A percentile compares a stretch with the other conserved stretches of the same genome.
Evolutionary conservation across 2,797 vertebrate genomes (phyloP).

Genomic region (Nasua narica): DNA sequence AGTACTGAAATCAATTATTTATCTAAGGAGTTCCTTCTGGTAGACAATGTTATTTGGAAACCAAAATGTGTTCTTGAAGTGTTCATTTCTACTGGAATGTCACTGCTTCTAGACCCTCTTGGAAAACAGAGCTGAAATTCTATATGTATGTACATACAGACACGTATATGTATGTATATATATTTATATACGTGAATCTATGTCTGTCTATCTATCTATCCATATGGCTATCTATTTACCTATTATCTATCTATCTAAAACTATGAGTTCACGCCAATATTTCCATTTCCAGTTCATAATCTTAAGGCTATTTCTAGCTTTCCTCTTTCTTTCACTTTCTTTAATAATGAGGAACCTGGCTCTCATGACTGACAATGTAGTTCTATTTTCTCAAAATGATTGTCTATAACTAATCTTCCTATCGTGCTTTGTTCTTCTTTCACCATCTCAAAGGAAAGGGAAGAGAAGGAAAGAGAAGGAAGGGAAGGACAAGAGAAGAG

Average conservation of each 20-base stretch:
- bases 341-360: background rate
- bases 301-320: background rate
- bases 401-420: background rate
- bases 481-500: background rate
- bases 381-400: slow-evolving; percentile 26
- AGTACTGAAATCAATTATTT: background rate
- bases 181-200: background rate
- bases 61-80: background rate
- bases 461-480: background rate
- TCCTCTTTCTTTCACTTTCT: background rate
- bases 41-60: background rate
- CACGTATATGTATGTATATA: background rate
- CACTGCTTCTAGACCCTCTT: background rate
- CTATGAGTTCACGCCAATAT: background rate
- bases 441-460: background rate
- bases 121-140: background rate
- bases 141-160: background rate
- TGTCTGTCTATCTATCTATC: background rate
- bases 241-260: background rate
- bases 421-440: background rate
- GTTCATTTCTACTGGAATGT: background rate
- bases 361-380: background rate
- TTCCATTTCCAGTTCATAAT: background rate
- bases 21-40: background rate
- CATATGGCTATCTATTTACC: background rate